A percentile compares a stretch with the other conserved stretches of the same genome.
Evolutionary conservation across 37 sponge, comb jelly and placozoan species (phyloP).

Genomic region (Ianthella basta): DNA sequence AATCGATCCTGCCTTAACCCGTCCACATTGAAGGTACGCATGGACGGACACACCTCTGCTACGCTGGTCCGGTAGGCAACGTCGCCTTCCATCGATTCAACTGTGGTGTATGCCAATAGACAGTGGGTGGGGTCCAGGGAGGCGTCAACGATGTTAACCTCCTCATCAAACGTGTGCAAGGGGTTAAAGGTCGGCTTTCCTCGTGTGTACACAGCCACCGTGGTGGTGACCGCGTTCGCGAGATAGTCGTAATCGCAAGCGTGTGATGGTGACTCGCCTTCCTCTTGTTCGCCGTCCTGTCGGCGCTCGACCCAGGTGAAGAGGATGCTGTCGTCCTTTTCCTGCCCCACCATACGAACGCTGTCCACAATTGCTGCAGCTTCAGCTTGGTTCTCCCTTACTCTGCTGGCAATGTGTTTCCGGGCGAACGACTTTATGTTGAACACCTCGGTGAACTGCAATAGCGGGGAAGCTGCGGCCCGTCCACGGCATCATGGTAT

Average conservation of each 20-base stretch:
- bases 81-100: background rate
- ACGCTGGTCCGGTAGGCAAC: constrained; percentile 11
- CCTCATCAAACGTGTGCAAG: constrained; percentile 17
- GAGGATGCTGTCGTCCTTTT: constrained; percentile 17
- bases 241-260: too few relatives aligned
- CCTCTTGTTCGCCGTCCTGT: background rate
- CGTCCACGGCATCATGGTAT: constrained; percentile 14
- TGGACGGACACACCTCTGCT: constrained; percentile 29
- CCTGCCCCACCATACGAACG: constrained; percentile 23
- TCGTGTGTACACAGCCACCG: constrained; percentile 5
- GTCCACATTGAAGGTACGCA: constrained; percentile 14
- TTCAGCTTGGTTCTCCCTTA: background rate
- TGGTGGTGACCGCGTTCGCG: background rate
- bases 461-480: background rate
- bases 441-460: constrained; percentile 26
- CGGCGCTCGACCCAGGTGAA: constrained; percentile 15
- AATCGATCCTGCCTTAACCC: background rate
- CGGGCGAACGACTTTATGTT: constrained; percentile 18
- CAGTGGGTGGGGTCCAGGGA: constrained; percentile 30
- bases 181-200: constrained; percentile 25
- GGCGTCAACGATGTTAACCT: constrained; percentile 20
- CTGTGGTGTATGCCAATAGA: constrained; percentile 7
- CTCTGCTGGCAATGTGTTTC: background rate
- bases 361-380: background rate
- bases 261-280: background rate